Percentiles rank a stretch among this genome's conserved stretches.
These are phyloP conservation scores for Philantomba maxwellii DNA, from an alignment of 2,113 vertebrate species.

Conservation along the genomic window DNA sequence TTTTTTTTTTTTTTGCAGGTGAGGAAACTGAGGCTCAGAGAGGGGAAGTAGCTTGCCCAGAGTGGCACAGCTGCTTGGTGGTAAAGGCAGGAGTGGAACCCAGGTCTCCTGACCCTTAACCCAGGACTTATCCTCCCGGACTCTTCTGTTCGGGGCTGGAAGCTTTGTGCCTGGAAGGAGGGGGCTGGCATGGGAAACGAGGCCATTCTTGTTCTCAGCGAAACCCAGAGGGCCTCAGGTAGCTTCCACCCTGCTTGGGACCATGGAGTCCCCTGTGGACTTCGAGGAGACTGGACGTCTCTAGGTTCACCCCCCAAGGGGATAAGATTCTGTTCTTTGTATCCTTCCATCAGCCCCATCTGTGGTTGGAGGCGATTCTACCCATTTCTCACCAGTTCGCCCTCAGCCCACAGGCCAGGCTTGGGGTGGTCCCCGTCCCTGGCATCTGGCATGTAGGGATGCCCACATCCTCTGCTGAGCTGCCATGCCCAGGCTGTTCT, in stretches of 20 bases:
- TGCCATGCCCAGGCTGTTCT: not conserved
- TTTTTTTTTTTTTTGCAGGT: not conserved
- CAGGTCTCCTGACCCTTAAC: not conserved
- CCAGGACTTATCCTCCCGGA: not conserved
- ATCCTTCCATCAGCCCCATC: not conserved
- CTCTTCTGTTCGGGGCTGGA: not conserved
- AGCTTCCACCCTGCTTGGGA: not conserved
- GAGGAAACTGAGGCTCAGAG: not conserved
- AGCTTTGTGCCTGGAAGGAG: not conserved
- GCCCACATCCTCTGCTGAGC: not conserved
- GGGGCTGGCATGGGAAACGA: not conserved
- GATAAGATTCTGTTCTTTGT: not conserved
- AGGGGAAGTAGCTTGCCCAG: not conserved
- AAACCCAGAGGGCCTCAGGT: not conserved
- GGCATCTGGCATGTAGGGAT: not conserved
- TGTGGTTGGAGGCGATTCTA: not conserved
- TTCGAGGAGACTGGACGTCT: not conserved
- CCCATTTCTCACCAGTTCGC: not conserved
- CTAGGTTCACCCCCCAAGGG: not conserved
- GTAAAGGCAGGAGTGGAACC: not conserved
- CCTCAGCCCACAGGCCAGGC: not conserved
- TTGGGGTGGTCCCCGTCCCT: no score
- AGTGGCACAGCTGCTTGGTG: not conserved
- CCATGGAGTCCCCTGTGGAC: not conserved
- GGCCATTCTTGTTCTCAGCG: not conserved